Conservation (phyloP, 2,888 invertebrate species). For the Odontocolon sp. region DNA sequence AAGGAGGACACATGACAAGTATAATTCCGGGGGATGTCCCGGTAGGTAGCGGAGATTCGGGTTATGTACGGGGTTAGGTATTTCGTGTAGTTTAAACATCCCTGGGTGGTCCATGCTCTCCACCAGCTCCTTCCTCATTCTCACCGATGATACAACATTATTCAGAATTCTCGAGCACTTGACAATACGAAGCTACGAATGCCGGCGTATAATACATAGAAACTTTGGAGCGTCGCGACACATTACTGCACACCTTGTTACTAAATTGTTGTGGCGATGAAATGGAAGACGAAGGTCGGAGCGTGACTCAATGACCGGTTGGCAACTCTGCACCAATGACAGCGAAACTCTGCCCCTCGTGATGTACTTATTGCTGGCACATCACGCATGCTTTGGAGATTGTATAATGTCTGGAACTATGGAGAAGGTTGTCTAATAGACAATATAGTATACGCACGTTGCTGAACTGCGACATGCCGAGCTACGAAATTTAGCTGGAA, state of each 20-base stretch:
- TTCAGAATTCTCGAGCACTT: constrained; percentile 10
- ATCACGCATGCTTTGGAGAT: constrained; percentile 3
- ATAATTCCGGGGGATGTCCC: constrained; percentile 66
- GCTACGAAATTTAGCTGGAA: constrained; percentile 16
- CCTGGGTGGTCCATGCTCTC: not conserved
- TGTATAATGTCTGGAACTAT: constrained; percentile 28
- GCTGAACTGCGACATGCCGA: constrained; percentile 49
- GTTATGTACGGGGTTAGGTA: not conserved
- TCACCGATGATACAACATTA: constrained; percentile 37
- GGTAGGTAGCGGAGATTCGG: not conserved
- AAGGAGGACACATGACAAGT: constrained; percentile 66
- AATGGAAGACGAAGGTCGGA: constrained; percentile 1
- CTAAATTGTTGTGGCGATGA: constrained; percentile 7
- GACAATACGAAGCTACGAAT: not conserved
- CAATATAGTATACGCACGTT: constrained; percentile 43
- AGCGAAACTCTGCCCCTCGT: not conserved
- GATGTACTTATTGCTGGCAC: constrained; percentile 13
- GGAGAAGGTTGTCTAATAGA: constrained; percentile 22
- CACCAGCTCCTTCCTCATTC: not conserved
- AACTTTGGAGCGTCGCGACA: not conserved
- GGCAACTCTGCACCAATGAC: no score
- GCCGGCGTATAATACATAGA: not conserved
- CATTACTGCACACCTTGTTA: not conserved
- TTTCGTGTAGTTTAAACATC: constrained; percentile 15
- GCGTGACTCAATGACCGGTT: constrained; percentile 14